A percentile compares a stretch with the other conserved stretches of the same genome.
These are phyloP conservation scores for Salvelinus alpinus DNA, from an alignment of 2,113 vertebrate species.

Conservation along the genomic window DNA sequence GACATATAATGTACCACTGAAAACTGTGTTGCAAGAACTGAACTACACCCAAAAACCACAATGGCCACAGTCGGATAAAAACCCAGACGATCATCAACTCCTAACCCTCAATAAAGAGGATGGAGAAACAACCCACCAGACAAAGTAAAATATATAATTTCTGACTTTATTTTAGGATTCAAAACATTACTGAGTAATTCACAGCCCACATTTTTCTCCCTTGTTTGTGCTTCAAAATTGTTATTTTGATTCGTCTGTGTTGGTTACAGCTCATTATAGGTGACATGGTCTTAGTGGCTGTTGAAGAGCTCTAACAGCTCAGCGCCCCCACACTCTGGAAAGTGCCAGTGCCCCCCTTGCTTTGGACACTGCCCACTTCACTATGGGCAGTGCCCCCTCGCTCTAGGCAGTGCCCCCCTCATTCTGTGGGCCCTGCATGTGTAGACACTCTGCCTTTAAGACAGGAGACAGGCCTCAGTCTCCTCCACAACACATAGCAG, in stretches of 20 bases:
- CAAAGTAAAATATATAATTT: slow-evolving; percentile 34
- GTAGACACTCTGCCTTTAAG: neutral
- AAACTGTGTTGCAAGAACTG: slow-evolving; percentile 4
- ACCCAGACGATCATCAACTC: slow-evolving; percentile 35
- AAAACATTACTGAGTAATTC: neutral
- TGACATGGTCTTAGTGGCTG: neutral
- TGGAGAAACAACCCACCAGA: slow-evolving; percentile 18
- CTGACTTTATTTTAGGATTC: neutral
- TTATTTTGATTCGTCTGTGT: neutral
- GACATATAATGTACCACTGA: slow-evolving; percentile 24
- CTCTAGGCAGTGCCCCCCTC: neutral
- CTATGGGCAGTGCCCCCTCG: neutral
- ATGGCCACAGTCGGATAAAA: slow-evolving; percentile 33
- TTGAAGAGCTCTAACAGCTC: neutral
- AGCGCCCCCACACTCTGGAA: neutral
- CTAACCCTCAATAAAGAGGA: slow-evolving; percentile 37
- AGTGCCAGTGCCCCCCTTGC: neutral
- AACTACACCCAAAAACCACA: slow-evolving; percentile 49
- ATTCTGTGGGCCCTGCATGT: neutral
- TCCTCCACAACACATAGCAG: slow-evolving; percentile 49
- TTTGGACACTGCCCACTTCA: neutral
- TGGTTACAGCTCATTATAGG: neutral
- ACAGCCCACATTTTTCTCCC: neutral
- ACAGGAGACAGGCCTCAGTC: slow-evolving; percentile 18
- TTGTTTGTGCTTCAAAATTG: neutral